These are phyloP conservation scores for Gymnocypris eckloni DNA, from an alignment of 2,797 vertebrate genomes.

Conservation along the genomic window DNA sequence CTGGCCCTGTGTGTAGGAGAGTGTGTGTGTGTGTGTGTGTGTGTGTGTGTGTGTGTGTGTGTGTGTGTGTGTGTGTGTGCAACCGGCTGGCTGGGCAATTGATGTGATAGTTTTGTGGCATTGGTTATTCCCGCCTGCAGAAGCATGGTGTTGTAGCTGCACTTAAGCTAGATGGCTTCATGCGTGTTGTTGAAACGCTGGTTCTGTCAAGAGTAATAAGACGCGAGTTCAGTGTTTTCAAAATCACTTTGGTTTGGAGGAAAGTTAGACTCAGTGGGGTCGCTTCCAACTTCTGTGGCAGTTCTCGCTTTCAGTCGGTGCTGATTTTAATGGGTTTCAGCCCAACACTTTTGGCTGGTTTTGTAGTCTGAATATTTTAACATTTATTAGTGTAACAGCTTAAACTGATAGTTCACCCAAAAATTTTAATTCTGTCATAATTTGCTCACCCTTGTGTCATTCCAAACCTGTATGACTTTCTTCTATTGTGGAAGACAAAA, in stretches of 20 bases:
- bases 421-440: not conserved
- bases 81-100: conserved; percentile 53
- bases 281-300: conserved; percentile 34
- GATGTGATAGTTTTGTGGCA: conserved; percentile 58
- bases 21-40: no score
- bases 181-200: conserved; percentile 43
- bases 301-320: conserved; percentile 14
- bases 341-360: conserved; percentile 4
- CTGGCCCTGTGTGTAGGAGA: conserved; percentile 29
- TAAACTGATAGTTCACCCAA: not conserved
- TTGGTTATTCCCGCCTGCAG: conserved; percentile 53
- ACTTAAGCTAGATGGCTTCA: conserved; percentile 51
- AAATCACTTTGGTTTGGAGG: conserved; percentile 23
- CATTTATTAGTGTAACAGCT: conserved; percentile 3
- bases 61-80: conserved; percentile 41
- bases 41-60: conserved; percentile 35
- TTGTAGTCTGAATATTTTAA: conserved; percentile 22
- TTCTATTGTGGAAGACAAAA: not conserved
- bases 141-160: conserved; percentile 43
- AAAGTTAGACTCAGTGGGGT: conserved; percentile 23
- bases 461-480: not conserved
- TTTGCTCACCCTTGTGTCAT: not conserved
- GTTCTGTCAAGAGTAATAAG: conserved; percentile 48
- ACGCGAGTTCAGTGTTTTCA: conserved; percentile 32
- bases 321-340: conserved; percentile 49